Conservation (phyloP, 2,113 vertebrate genomes). For the Lophotis ruficrista region DNA sequence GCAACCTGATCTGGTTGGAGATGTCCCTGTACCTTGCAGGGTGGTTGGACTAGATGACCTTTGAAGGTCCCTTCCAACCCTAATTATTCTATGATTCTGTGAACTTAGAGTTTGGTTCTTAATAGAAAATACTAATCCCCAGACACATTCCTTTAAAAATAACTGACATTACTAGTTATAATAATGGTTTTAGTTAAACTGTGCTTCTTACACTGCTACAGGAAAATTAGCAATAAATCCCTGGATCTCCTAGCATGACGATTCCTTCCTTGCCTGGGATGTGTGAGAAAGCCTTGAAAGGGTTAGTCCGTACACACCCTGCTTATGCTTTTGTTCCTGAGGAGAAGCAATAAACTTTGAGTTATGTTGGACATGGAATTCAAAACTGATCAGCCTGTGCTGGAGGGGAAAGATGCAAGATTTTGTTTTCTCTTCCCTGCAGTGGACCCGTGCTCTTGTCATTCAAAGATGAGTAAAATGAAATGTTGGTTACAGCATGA, state of each 20-base stretch:
- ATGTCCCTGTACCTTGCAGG: too few relatives aligned
- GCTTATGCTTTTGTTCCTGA: background rate
- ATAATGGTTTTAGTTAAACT: background rate
- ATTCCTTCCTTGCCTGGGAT: background rate
- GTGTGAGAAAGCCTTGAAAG: background rate
- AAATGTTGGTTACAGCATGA: background rate
- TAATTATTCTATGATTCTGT: too few relatives aligned
- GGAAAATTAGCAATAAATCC: background rate
- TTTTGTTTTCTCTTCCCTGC: background rate
- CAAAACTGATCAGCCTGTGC: background rate
- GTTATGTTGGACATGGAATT: background rate
- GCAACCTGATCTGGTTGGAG: too few relatives aligned
- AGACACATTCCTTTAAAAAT: background rate
- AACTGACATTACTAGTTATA: background rate
- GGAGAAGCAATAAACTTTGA: background rate
- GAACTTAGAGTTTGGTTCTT: background rate
- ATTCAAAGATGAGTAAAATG: background rate
- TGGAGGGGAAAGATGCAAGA: background rate
- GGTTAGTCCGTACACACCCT: background rate
- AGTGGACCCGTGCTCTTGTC: background rate
- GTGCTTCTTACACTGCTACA: background rate
- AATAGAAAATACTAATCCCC: background rate
- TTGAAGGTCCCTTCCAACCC: too few relatives aligned
- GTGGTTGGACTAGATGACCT: too few relatives aligned
- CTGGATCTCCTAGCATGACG: background rate